Percentiles rank a stretch among this genome's conserved stretches.
These are phyloP conservation scores for Macropodus opercularis DNA, from an alignment of 2,797 vertebrate genomes.

Conservation along the genomic window DNA sequence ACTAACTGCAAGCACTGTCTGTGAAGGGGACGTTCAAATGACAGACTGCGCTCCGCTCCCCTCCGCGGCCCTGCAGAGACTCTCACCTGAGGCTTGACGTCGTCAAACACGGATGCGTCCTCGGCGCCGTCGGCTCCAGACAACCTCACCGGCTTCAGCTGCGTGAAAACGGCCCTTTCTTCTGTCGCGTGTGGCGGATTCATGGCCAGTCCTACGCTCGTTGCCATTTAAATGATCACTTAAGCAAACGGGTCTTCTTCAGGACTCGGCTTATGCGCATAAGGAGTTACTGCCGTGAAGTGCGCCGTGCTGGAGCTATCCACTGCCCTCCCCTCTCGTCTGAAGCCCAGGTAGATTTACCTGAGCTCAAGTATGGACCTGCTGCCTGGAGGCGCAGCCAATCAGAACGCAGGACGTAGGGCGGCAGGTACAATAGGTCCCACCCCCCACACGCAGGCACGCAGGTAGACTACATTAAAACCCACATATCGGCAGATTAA, in stretches of 20 bases:
- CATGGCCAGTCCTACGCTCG: constrained; percentile 81
- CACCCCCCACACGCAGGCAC: constrained; percentile 1
- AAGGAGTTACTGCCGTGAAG: not conserved
- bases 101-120: constrained; percentile 89
- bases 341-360: constrained; percentile 78
- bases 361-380: constrained; percentile 82
- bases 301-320: constrained; percentile 31
- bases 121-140: constrained; percentile 81
- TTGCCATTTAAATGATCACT: constrained; percentile 76
- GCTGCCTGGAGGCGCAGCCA: constrained; percentile 59
- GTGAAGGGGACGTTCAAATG: not conserved
- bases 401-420: constrained; percentile 46
- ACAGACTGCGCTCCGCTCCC: too few species aligned
- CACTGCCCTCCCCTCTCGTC: constrained; percentile 67
- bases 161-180: constrained; percentile 85
- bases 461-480: not conserved
- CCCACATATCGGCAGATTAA: not conserved
- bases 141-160: constrained; percentile 89
- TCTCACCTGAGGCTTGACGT: constrained; percentile 87
- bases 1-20: too few species aligned
- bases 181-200: constrained; percentile 77
- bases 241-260: not conserved
- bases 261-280: not conserved
- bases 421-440: too few species aligned
- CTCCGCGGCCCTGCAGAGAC: constrained; percentile 48